These are phyloP conservation scores for Meandrina meandrites DNA, from an alignment of 92 coral and sea anemone species.

Conservation along the genomic window DNA sequence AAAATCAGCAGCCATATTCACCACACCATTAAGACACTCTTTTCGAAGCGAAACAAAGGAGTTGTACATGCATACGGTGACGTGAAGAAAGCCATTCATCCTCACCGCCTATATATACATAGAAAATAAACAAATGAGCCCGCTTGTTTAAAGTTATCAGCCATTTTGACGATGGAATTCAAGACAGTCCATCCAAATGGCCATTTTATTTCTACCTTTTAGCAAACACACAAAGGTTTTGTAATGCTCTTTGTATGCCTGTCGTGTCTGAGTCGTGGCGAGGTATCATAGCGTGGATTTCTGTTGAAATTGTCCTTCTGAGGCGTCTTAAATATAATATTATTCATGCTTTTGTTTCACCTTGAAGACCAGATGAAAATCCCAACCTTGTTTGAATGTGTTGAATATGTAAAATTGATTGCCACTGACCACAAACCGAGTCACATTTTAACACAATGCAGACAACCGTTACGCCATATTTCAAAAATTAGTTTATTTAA, in stretches of 20 bases:
- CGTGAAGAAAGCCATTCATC: slow-evolving; percentile 9
- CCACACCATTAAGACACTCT: slow-evolving; percentile 32
- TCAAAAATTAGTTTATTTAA: too few species aligned
- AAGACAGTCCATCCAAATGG: too few species aligned
- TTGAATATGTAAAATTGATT: too few species aligned
- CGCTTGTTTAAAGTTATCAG: neutral
- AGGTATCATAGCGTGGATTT: neutral
- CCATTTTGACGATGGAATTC: neutral
- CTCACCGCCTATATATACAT: neutral
- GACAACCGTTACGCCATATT: too few species aligned
- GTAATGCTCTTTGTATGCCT: too few species aligned
- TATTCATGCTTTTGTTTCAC: neutral
- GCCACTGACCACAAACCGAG: too few species aligned
- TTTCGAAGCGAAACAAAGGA: slow-evolving; percentile 42
- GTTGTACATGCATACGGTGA: slow-evolving; percentile 33
- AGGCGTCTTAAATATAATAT: neutral
- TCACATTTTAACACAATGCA: too few species aligned
- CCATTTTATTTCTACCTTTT: too few species aligned
- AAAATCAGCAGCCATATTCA: slow-evolving; percentile 10
- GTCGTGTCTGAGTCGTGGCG: too few species aligned
- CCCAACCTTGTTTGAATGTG: too few species aligned
- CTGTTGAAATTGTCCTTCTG: neutral
- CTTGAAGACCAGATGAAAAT: neutral
- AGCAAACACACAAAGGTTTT: too few species aligned
- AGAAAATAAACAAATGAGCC: neutral